Evolutionary conservation across 2,113 vertebrate species (phyloP).

Genomic region (Percina caprodes): DNA sequence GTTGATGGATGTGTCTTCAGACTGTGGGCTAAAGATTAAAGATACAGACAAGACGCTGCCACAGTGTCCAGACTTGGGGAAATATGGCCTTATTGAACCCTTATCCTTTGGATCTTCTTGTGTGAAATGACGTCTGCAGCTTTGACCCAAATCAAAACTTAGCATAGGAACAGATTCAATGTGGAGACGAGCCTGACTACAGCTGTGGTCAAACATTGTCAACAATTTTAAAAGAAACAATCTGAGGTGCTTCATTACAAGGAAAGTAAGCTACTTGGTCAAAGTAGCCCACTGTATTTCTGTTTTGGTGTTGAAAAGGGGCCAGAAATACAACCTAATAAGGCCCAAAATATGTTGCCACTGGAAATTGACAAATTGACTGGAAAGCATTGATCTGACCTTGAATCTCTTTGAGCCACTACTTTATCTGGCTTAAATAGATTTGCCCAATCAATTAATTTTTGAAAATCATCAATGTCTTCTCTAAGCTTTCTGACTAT

Average conservation of each 20-base stretch:
- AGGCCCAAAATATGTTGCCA: neutral
- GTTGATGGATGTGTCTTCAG: constrained; percentile 62
- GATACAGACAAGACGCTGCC: constrained; percentile 26
- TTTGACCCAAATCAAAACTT: constrained; percentile 6
- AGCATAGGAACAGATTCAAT: neutral
- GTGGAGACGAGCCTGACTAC: neutral
- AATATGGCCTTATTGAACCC: constrained; percentile 34
- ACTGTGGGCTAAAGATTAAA: constrained; percentile 49
- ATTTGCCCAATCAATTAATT: neutral
- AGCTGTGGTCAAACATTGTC: neutral
- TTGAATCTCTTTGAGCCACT: constrained; percentile 8
- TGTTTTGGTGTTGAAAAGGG: neutral
- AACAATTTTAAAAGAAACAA: constrained; percentile 10
- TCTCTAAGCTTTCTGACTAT: too few relatives aligned
- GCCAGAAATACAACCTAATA: neutral
- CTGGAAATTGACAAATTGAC: constrained; percentile 9
- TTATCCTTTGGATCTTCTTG: constrained; percentile 12
- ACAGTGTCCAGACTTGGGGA: constrained; percentile 1
- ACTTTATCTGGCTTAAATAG: neutral
- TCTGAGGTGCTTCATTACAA: constrained; percentile 5
- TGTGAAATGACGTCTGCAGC: constrained; percentile 1
- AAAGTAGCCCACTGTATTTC: neutral
- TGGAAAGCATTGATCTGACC: constrained; percentile 16
- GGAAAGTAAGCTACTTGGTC: neutral
- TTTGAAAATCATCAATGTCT: too few relatives aligned